Evolutionary conservation across 2,113 vertebrate genomes (phyloP), one percentile per base, ranked within the genome.

Genomic region (Poecile atricapillus): DNA sequence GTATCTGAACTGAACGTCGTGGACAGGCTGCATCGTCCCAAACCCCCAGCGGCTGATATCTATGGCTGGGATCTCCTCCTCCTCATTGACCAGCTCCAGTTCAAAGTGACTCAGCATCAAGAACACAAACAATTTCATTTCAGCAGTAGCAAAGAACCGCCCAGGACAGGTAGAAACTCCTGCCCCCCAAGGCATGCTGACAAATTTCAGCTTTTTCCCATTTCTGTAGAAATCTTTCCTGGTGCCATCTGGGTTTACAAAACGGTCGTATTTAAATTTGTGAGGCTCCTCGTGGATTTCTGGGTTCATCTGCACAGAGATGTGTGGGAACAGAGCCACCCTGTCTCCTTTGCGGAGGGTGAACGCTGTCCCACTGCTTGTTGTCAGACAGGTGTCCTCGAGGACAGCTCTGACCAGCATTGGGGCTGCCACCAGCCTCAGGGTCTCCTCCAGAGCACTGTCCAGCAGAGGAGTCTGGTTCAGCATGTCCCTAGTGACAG

Each of bases 121-220:
- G 81, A 99, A 98, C 56, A 97, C 79, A 94, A 99, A 99, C 77
- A 99, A 98, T 37, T 99, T 99, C 12, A 99, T 96, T 97, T 99
- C 99, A 24, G 98, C 98, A 3, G 95, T 78, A 63, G 99, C 99
- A 1, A 99, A 99, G 96, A 98, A 99, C 7, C 99, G 96, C 1
- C 99, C 99, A 0, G 99, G 99, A 52, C 99, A 99, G 87, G 98
- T 99, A 80, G 98, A 98, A 44, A 98, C 85, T 4, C 99, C 99
- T 0, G 98, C 98, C 2, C 99, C 99, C 99, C 99, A 99, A 0
- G 99, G 99, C 99, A 99, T 99, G 96, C 7, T 99, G 96, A 97
- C 98, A 41, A 98, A 98, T 83, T 98, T 99, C 80, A 99, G 91
- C 87, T 96, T 99, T 90, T 98, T 98, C 25, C 99, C 99, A 0